Evolutionary conservation across 1,140 invertebrate genomes (phyloP).

Genomic region (Acromyrmex charruanus): DNA sequence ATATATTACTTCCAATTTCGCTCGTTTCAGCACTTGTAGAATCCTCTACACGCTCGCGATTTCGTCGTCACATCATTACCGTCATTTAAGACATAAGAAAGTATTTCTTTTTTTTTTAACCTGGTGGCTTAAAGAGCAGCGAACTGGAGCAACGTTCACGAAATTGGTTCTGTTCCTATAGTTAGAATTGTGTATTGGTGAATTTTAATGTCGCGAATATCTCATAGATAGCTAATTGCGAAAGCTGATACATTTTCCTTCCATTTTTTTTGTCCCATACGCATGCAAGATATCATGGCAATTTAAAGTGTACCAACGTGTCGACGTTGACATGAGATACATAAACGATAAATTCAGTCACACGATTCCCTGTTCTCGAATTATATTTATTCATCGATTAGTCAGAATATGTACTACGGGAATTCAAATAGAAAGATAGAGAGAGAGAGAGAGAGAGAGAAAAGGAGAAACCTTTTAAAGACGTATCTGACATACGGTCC

Average conservation of each 20-base stretch:
- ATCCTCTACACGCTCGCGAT: constrained; percentile 29
- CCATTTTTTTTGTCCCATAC: neutral
- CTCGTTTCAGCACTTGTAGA: neutral
- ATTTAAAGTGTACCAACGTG: constrained; percentile 8
- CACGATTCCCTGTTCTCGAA: constrained; percentile 33
- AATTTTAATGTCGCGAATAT: constrained; percentile 18
- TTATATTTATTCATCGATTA: constrained; percentile 48
- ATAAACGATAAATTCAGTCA: constrained; percentile 22
- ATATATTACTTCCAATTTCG: neutral
- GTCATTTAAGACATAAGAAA: constrained; percentile 1
- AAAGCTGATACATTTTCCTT: constrained; percentile 46
- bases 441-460: constrained; percentile 9
- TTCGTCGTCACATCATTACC: constrained; percentile 1
- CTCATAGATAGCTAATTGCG: constrained; percentile 26
- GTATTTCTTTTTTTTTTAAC: neutral
- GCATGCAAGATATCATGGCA: neutral
- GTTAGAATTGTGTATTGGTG: constrained; percentile 1
- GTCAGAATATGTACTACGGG: constrained; percentile 10
- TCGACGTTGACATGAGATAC: constrained; percentile 16
- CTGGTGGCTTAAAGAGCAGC: neutral
- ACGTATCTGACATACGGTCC: too few species aligned
- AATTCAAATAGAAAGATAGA: constrained; percentile 23
- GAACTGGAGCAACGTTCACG: neutral
- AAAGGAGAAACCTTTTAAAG: neutral
- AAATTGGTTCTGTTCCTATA: neutral